phyloP scores from a whole-genome alignment of 2,888 invertebrate species.

The Metellina segmentata region DNA sequence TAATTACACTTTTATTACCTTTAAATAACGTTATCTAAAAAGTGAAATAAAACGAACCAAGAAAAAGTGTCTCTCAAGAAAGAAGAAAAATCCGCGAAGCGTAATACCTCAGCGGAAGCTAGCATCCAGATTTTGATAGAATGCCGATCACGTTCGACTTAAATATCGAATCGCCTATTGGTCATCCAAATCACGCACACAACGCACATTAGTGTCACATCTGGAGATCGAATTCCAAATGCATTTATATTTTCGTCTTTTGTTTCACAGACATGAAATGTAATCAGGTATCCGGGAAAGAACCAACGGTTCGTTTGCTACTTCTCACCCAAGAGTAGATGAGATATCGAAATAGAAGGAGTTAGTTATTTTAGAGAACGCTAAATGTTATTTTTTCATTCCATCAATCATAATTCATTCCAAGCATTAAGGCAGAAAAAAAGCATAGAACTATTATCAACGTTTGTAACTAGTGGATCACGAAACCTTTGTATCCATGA shows the following conservation, averaged over 20 bases:
- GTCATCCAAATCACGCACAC: slow-evolving; percentile 70
- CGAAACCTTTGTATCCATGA: too few species aligned
- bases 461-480: too few species aligned
- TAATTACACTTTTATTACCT: slow-evolving; percentile 31
- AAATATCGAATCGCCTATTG: slow-evolving; percentile 67
- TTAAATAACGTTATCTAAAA: slow-evolving; percentile 25
- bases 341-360: too few species aligned
- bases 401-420: too few species aligned
- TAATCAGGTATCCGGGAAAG: slow-evolving; percentile 52
- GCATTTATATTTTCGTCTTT: slow-evolving; percentile 67
- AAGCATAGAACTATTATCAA: too few species aligned
- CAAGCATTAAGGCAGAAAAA: too few species aligned
- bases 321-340: not conserved
- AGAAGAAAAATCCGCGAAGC: slow-evolving; percentile 36
- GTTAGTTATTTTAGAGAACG: too few species aligned
- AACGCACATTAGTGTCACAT: slow-evolving; percentile 70
- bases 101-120: slow-evolving; percentile 68
- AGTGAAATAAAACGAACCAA: not conserved
- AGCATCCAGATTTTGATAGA: slow-evolving; percentile 36
- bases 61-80: not conserved
- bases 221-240: slow-evolving; percentile 74
- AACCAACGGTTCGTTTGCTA: slow-evolving; percentile 17
- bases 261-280: slow-evolving; percentile 61
- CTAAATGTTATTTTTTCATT: too few species aligned
- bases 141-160: slow-evolving; percentile 74